Evolutionary conservation across 2,797 vertebrate genomes (phyloP).

Genomic region (Avahi laniger): DNA sequence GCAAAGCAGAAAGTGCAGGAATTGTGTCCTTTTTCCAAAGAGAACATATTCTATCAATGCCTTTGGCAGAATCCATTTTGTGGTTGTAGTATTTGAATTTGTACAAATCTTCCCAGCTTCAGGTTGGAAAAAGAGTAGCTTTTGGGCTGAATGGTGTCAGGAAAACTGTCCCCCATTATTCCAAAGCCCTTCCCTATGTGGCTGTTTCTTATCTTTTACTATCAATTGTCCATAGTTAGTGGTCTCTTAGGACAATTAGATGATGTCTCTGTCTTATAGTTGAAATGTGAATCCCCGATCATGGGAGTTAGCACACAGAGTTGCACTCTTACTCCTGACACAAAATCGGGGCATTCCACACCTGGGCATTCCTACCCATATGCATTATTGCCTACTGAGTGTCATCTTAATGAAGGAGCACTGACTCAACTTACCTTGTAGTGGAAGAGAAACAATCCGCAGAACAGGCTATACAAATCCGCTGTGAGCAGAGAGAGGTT

Average conservation of each 20-base stretch:
- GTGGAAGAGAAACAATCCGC: slow-evolving; percentile 95
- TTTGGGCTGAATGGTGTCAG: not conserved
- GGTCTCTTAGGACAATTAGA: not conserved
- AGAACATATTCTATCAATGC: not conserved
- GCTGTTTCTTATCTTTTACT: not conserved
- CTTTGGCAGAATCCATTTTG: slow-evolving; percentile 1
- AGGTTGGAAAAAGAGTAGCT: not conserved
- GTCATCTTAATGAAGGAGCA: not conserved
- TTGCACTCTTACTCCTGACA: not conserved
- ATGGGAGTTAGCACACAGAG: not conserved
- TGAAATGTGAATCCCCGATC: not conserved
- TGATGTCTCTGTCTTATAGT: not conserved
- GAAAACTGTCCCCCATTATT: not conserved
- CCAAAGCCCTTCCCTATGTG: not conserved
- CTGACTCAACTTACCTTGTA: slow-evolving; percentile 90
- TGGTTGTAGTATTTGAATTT: not conserved
- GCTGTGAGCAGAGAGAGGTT: slow-evolving; percentile 95
- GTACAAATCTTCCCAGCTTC: not conserved
- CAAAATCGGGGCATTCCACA: not conserved
- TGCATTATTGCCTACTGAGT: not conserved
- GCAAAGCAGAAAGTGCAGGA: not conserved
- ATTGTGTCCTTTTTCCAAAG: not conserved
- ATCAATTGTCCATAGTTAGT: not conserved
- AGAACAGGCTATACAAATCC: slow-evolving; percentile 95
- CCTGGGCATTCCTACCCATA: not conserved